Conservation (phyloP, 2,888 invertebrate genomes). For the Belgica antarctica region DNA sequence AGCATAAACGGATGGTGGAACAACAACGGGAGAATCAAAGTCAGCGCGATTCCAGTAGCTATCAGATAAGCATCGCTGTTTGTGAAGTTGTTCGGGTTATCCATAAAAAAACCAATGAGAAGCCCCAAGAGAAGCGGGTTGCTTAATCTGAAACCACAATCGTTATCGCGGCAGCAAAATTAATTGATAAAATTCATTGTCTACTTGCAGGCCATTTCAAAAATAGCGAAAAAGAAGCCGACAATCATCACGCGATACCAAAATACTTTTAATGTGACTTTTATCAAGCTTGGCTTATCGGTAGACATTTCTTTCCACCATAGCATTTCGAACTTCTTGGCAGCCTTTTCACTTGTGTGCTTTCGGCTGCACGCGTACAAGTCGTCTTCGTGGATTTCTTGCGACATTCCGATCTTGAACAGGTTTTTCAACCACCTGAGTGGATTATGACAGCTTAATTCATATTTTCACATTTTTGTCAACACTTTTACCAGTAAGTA, state of each 20-base stretch:
- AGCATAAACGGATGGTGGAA: constrained; percentile 64
- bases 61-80: constrained; percentile 61
- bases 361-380: constrained; percentile 41
- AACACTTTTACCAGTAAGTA: constrained; percentile 27
- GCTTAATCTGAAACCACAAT: constrained; percentile 58
- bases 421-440: constrained; percentile 46
- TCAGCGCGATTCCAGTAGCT: constrained; percentile 59
- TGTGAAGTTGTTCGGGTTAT: constrained; percentile 54
- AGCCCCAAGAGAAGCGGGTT: constrained; percentile 62
- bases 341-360: constrained; percentile 42
- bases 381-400: constrained; percentile 44
- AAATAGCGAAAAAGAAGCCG: constrained; percentile 44
- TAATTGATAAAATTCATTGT: not conserved
- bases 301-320: constrained; percentile 45
- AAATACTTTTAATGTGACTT: constrained; percentile 44
- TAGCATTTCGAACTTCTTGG: constrained; percentile 42
- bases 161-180: no score
- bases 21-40: constrained; percentile 45
- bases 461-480: not conserved
- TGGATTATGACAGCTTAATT: not conserved
- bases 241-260: constrained; percentile 40
- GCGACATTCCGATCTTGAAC: constrained; percentile 45
- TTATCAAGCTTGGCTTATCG: constrained; percentile 44
- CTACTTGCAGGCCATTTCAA: constrained; percentile 49
- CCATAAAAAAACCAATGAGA: constrained; percentile 61